Percentiles rank a stretch among this genome's conserved stretches.
These are phyloP conservation scores for Brachionus rubens DNA, from an alignment of 1,140 invertebrate genomes.

Conservation along the genomic window DNA sequence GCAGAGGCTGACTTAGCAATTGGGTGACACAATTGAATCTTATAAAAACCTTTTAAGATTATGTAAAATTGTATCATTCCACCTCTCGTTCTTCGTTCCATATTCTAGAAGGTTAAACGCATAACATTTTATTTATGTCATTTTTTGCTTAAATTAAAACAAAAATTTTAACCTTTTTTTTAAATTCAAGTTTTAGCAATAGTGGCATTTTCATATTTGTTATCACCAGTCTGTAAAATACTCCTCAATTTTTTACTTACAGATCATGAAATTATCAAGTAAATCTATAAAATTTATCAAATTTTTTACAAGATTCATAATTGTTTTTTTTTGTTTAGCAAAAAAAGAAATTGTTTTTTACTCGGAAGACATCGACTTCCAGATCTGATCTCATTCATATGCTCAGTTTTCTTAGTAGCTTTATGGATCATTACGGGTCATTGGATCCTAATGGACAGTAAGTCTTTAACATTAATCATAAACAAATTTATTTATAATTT, in stretches of 20 bases:
- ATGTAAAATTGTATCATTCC: no score
- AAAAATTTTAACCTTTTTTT: no score
- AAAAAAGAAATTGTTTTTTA: conserved; percentile 33
- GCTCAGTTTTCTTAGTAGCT: conserved; percentile 87
- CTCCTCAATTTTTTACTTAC: conserved; percentile 69
- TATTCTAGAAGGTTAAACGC: no score
- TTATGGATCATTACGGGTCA: conserved; percentile 94
- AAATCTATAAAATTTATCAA: conserved; percentile 49
- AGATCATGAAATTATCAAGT: conserved; percentile 70
- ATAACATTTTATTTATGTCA: no score
- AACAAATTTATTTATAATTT: background rate
- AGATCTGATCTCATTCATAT: conserved; percentile 84
- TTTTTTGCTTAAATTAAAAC: no score
- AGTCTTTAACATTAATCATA: conserved; percentile 47
- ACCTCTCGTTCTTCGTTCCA: no score
- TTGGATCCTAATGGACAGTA: conserved; percentile 94
- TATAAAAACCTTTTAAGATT: no score
- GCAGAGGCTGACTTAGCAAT: no score
- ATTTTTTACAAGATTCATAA: conserved; percentile 66
- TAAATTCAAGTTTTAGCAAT: conserved; percentile 89
- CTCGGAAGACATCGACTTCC: conserved; percentile 80
- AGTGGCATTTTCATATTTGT: conserved; percentile 86
- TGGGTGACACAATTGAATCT: no score
- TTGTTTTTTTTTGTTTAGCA: no score
- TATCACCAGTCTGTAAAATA: conserved; percentile 95